Percentiles rank a stretch among this genome's conserved stretches.
phyloP scores from a whole-genome alignment of 2,113 vertebrate species.

The Thamnophis sirtalis region DNA sequence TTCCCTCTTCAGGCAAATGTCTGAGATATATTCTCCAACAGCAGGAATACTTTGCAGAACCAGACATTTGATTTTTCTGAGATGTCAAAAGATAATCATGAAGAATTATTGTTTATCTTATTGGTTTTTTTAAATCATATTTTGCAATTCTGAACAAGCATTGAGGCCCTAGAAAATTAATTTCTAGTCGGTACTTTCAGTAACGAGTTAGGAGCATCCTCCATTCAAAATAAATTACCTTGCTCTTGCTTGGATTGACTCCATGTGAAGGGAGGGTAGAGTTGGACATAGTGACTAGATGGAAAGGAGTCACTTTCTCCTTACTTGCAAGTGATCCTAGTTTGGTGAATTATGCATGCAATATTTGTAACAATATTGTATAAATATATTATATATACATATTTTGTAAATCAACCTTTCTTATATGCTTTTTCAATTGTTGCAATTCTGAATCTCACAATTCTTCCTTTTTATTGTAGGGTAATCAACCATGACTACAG shows the following conservation, averaged over 20 bases:
- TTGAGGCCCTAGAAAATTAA: neutral
- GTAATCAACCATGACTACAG: slow-evolving; percentile 92
- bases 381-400: neutral
- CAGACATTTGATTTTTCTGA: neutral
- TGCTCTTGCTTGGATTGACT: neutral
- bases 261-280: neutral
- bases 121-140: neutral
- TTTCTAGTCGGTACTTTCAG: neutral
- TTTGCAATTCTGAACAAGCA: neutral
- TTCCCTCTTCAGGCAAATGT: neutral
- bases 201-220: neutral
- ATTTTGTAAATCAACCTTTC: neutral
- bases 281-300: neutral
- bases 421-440: neutral
- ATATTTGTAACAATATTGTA: neutral
- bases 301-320: neutral
- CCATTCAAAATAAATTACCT: neutral
- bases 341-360: neutral
- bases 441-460: neutral
- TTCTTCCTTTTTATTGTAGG: slow-evolving; percentile 64
- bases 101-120: neutral
- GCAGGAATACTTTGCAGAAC: neutral
- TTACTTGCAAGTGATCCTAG: neutral
- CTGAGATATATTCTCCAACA: neutral
- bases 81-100: neutral